Conservation (phyloP, 1,140 invertebrate genomes). For the Chironomus striatipennis region DNA sequence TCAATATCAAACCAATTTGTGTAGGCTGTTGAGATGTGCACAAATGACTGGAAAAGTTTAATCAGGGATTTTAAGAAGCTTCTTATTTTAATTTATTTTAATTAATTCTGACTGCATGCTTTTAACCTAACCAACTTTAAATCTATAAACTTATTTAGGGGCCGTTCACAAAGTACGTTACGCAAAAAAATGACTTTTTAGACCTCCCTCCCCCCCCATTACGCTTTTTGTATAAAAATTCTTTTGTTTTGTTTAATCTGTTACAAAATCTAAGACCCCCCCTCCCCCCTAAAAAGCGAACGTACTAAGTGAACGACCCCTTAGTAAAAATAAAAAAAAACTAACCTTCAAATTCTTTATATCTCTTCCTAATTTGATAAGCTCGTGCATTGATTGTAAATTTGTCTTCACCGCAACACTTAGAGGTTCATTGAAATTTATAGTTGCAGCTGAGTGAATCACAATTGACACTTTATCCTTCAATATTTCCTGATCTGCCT, state of each 20-base stretch:
- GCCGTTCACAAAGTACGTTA: too few species aligned
- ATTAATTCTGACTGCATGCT: background rate
- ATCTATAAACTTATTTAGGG: too few species aligned
- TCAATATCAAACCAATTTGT: constrained; percentile 50
- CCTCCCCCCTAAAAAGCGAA: too few species aligned
- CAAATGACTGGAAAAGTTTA: constrained; percentile 42
- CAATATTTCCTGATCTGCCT: constrained; percentile 38
- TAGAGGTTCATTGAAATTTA: constrained; percentile 61
- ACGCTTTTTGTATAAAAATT: too few species aligned
- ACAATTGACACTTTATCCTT: constrained; percentile 55
- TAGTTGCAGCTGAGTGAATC: constrained; percentile 60
- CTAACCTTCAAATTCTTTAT: constrained; percentile 54
- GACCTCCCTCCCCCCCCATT: too few species aligned
- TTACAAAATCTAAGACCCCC: background rate
- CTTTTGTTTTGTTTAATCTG: too few species aligned
- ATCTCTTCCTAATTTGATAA: constrained; percentile 52
- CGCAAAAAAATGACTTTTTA: too few species aligned
- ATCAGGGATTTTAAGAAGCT: too few species aligned
- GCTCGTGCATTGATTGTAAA: constrained; percentile 53
- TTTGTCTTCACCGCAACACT: constrained; percentile 57
- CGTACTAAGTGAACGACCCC: too few species aligned
- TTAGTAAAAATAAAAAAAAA: background rate
- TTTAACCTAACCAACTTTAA: too few species aligned
- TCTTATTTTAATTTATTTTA: too few species aligned
- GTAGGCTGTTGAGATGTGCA: constrained; percentile 63